Base-by-base conservation (phyloP, 37 sponge, comb jelly and placozoan genomes). In the Agelas oroides region DNA sequence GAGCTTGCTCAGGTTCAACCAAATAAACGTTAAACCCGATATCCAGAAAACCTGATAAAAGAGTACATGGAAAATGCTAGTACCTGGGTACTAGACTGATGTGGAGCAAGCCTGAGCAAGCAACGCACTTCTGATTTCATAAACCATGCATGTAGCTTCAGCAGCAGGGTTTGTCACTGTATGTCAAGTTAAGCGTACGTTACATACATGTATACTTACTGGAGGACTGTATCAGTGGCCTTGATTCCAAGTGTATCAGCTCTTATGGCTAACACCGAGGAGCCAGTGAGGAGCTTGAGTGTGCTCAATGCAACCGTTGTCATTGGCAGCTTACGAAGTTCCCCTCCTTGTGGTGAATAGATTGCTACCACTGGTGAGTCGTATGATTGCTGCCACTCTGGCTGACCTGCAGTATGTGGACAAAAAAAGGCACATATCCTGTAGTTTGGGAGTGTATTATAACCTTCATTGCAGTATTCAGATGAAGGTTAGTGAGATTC, bases 301-400 rank as follows among this genome's bases (percentile, higher is more conserved):
- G 90, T 78, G 19, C 79, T 63, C 21, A 54, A n/a, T 23, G 87
- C 90, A 23, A 92, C 79, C 27, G 72, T 83, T 30, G 83, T 81
- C 3, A 92, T 54, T 0, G 93, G 86, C 18, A 95, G 38, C 71
- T 82, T 80, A 28, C 86, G 39, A 16, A 95, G 80, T 17, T 21
- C 53, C 6, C 87, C 87, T 23, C 78, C 83, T 46, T 83, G 86
- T 59, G 68, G 62, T 25, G 86, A 63, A 39, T 89, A 92, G 25
- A 91, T 59, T 25, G 83, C 79, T 2, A 92, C 92, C 8, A 95
- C 90, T 20, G 95, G 95, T 56, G 93, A 89, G 20, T 46, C 55
- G 39, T 80, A 92, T 25, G 79, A 28, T 40, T 79, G 75, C 35
- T 73, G 54, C 95, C 95, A 94, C 18, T 87, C 37, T 15, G 31